Evolutionary conservation across 2,888 invertebrate species (phyloP).

Genomic region (Leptinotarsa haldemani): DNA sequence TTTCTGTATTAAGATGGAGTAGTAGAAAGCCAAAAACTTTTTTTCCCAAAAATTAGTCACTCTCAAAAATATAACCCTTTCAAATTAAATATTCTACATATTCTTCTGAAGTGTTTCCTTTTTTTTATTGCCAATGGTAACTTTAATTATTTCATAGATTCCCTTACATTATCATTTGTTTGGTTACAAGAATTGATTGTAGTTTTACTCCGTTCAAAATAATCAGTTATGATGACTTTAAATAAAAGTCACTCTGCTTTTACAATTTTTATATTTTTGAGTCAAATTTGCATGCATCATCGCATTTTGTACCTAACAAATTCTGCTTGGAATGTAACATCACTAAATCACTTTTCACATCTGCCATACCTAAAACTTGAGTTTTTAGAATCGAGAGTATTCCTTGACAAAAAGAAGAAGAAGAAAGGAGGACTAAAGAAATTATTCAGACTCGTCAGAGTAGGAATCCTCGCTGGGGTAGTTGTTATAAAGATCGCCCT

Average conservation of each 20-base stretch:
- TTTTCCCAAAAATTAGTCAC: no score
- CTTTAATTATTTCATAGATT: background rate
- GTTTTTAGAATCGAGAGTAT: slow-evolving; percentile 43
- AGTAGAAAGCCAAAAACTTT: no score
- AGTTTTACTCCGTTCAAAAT: no score
- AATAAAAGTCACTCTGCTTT: no score
- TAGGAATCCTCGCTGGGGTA: slow-evolving; percentile 46
- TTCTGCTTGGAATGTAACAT: background rate
- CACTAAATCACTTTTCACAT: slow-evolving; percentile 14
- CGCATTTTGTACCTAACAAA: slow-evolving; percentile 22
- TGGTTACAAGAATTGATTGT: background rate
- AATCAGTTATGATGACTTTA: no score
- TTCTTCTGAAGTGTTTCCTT: no score
- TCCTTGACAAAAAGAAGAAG: slow-evolving; percentile 41
- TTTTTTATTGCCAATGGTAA: background rate
- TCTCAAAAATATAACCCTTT: no score
- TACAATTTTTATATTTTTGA: background rate
- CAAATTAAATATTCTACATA: no score
- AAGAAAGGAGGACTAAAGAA: slow-evolving; percentile 50
- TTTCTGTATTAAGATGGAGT: no score
- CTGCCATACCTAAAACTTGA: slow-evolving; percentile 22
- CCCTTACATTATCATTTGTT: background rate
- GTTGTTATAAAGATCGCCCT: slow-evolving; percentile 60
- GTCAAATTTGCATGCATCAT: slow-evolving; percentile 21
- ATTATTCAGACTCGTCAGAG: slow-evolving; percentile 44